These are phyloP conservation scores for Craseonycteris thonglongyai DNA, from an alignment of 2,113 vertebrate species.

Conservation along the genomic window DNA sequence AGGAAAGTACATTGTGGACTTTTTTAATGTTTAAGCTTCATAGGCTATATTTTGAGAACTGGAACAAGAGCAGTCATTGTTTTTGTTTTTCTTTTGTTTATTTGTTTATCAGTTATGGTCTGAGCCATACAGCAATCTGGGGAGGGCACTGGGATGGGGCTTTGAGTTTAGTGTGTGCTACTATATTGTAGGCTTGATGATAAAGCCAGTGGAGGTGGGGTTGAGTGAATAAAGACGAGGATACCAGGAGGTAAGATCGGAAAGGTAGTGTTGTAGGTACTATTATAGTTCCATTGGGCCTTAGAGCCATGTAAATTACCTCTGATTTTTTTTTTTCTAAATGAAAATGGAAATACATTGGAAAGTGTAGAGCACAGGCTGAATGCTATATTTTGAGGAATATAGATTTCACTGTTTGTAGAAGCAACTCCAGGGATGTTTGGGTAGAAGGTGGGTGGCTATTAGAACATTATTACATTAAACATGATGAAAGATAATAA, in stretches of 20 bases:
- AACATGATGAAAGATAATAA: not conserved
- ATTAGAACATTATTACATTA: not conserved
- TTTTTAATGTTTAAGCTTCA: not conserved
- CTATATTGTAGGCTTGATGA: not conserved
- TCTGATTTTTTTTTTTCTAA: not conserved
- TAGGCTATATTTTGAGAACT: not conserved
- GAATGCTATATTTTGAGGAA: not conserved
- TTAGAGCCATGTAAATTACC: not conserved
- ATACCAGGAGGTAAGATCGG: not conserved
- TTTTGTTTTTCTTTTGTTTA: no score
- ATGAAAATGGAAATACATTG: not conserved
- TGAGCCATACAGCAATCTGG: not conserved
- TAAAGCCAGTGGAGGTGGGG: not conserved
- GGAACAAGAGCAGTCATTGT: not conserved
- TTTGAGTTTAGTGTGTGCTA: no score
- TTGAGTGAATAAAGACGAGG: not conserved
- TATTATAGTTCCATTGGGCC: not conserved
- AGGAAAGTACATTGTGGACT: not conserved
- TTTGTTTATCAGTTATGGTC: not conserved
- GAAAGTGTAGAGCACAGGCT: not conserved
- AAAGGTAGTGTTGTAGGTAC: not conserved
- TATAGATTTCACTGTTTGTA: not conserved
- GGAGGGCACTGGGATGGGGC: not conserved
- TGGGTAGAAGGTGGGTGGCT: not conserved
- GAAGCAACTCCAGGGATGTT: not conserved